Evolutionary conservation across 2,113 vertebrate genomes (phyloP), one percentile per base, ranked within the genome.

Genomic region (Plestiodon gilberti): DNA sequence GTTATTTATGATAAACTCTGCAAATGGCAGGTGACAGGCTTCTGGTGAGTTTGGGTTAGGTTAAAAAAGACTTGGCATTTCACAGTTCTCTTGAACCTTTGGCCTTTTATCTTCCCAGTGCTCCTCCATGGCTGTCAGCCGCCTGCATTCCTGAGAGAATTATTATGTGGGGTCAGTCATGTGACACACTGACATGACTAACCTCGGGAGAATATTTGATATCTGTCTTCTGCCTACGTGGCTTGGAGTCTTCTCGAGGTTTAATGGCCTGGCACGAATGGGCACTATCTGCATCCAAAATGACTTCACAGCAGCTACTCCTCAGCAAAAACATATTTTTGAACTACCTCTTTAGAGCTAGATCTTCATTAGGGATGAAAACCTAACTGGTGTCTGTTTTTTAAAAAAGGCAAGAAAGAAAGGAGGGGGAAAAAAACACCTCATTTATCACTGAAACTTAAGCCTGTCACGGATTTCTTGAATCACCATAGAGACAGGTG

Each of bases 111-210:
- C 82, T 83, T 81, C 14, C 30, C 57, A 52, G 86, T 83, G 70
- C 20, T 73, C 18, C 35, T 4, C 28, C 30, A 30, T 73, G 15
- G 9, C 18, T 35, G 30, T 33, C 88, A 85, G 2, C 43, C 87
- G 57, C 59, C 78, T 61, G 23, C 87, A 73, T 91, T 89, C 59
- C 30, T 89, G 55, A 33, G 62, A 20, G 35, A 22, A 84, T 59
- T 25, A 82, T 71, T 65, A 22, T 0, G 15, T 70, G 28, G 0
- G 86, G 25, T 25, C 65, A 23, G 14, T 48, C 1, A n/a, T 62
- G 4, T 25, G 33, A 20, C 22, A 75, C 80, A 62, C 8, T 30
- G 7, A 55, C 1, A 65, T 17, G 30, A 81, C 55, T 78, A 90
- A 82, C 75, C 84, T 40, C 70, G 33, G 28, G 48, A n/a, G n/a